Evolutionary conservation across 2,888 invertebrate species (phyloP), one percentile per base, ranked within the genome.

Genomic region (Drosophila monieri): DNA sequence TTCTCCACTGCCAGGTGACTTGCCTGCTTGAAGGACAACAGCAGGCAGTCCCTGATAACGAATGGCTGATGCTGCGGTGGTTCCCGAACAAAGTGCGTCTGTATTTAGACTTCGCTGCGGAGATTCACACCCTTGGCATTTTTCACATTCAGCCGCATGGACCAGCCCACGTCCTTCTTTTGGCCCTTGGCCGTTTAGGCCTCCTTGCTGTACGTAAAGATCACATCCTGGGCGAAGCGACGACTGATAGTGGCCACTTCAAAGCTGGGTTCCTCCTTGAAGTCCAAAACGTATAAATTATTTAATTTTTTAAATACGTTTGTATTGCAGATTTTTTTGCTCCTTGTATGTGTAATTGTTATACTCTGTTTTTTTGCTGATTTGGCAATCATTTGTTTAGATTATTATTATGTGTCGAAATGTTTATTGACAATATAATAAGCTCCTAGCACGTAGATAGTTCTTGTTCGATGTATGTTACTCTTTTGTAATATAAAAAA

Each of bases 1-100:
- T 85, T 85, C 18, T 47, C 47, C 21, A 85, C 87, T 1, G 85
- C 85, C 52, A 83, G 54, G 0, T 87, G 74, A 10, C 87, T 87
- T 46, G 81, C 81, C 60, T 81, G 85, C 48, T 81, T 87, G 23
- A 87, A 86, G 15, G 78, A 73, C 2, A 80, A 30, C 49, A 66
- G 18, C n/a, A 80, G 55, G 5, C 6, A 21, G 9, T 55, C 69
- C 12, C 78, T 9, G 3, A 58, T 12, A 15, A 81, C 3, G 0
- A 30, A 18, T 0, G 87, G 80, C 46, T 81, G 80, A 9, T 44
- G 37, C 2, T 55, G 44, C 6, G 73, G 77, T 1, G 58, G 54
- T 1, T 61, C 9, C 2, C 52, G 65, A 6, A 12, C 46, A 10
- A 37, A 32, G 27, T 64, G 46, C 18, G 57, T 43, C 15, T 44